Conservation (phyloP, 2,888 invertebrate genomes). For the Xanthia icteritia region DNA sequence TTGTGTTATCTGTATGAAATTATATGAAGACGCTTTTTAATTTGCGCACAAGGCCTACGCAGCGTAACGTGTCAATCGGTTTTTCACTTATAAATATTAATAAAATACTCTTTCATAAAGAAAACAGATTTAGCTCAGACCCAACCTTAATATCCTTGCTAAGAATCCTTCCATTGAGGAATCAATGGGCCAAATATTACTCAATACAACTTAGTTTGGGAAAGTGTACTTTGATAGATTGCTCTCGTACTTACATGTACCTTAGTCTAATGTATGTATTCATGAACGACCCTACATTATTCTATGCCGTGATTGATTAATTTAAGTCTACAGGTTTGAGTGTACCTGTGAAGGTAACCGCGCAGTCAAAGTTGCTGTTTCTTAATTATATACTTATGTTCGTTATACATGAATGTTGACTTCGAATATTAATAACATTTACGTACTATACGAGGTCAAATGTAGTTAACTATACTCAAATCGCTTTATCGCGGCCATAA, state of each 20-base stretch:
- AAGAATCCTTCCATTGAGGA: conserved; percentile 14
- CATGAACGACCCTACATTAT: conserved; percentile 52
- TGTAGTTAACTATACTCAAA: too few relatives aligned
- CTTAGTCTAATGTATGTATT: conserved; percentile 53
- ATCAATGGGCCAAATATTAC: conserved; percentile 44
- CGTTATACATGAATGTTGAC: neutral
- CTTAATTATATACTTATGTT: neutral
- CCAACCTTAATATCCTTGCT: conserved; percentile 5
- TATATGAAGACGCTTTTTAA: too few relatives aligned
- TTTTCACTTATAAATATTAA: neutral
- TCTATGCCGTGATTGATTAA: conserved; percentile 63
- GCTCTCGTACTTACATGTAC: conserved; percentile 45
- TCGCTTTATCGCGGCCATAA: too few relatives aligned
- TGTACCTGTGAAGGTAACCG: conserved; percentile 34
- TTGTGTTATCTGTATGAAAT: too few relatives aligned
- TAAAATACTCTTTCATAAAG: neutral
- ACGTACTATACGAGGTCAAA: neutral
- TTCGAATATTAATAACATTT: conserved; percentile 1
- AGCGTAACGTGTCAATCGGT: neutral
- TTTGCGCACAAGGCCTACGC: too few relatives aligned
- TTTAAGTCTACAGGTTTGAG: conserved; percentile 48
- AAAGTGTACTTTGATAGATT: conserved; percentile 61
- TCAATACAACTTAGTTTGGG: conserved; percentile 40
- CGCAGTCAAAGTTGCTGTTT: conserved; percentile 25
- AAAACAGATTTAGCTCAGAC: conserved; percentile 10